Evolutionary conservation across 2,113 vertebrate genomes (phyloP), one percentile per base, ranked within the genome.

Genomic region (Formicarius rufipectus): DNA sequence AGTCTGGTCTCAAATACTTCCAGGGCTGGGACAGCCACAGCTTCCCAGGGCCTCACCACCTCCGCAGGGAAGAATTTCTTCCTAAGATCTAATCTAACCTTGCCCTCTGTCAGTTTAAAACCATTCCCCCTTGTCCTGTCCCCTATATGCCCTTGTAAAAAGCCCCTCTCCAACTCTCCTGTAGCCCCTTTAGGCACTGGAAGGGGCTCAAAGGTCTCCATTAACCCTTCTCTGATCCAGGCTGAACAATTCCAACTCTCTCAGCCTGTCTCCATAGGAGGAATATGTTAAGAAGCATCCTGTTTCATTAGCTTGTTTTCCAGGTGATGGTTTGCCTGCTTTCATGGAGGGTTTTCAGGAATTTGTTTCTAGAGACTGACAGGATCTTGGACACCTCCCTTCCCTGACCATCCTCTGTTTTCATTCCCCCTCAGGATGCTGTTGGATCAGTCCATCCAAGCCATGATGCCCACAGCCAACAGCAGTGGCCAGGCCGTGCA

Each of bases 381-480:
- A 53, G 33, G 45, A 47, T 17, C 45, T 31, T 83, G 81, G 30
- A 40, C 9, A 12, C 74, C 24, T 80, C 35, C 21, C 22, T 90
- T 71, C 37, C 60, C 68, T 96, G 60, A 89, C 37, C 4, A 1
- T 37, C 16, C 27, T 31, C 22, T 93, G 39, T 81, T 88, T 77
- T 67, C 13, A 19, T 68, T 72, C n/a, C 59, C 9, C 80, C 1
- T 1, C 74, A 97, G 96, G 74, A 95, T 94, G 93, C 93, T 97
- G 86, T 67, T 97, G 93, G 96, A 95, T 73, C 96, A 96, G 76
- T 94, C 96, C 35, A 68, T 96, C 76, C 96, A 95, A 91, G 75
- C 96, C 66, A 42, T 88, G 90, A 85, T 95, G 84, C 92, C 96
- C 1, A 0, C 84, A 5, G 8, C 82, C 56, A 95, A 67, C 23